These are phyloP conservation scores for Acropternis orthonyx DNA, from an alignment of 2,797 vertebrate species.

Conservation along the genomic window DNA sequence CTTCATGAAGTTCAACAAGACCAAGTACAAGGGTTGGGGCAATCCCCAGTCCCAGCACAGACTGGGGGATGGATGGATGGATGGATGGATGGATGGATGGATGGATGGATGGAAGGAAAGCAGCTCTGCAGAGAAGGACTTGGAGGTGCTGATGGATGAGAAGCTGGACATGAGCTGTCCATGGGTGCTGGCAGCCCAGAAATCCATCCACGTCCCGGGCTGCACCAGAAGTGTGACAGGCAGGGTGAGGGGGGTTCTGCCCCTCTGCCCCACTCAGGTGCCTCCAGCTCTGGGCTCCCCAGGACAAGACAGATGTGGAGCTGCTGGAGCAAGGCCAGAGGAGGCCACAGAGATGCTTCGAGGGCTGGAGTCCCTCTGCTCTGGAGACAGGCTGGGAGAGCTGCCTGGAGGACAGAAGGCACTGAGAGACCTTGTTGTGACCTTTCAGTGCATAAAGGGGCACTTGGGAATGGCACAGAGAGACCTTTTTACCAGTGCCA, in stretches of 20 bases:
- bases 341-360: not conserved
- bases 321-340: not conserved
- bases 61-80: not conserved
- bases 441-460: not conserved
- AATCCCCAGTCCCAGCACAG: not conserved
- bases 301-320: not conserved
- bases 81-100: not conserved
- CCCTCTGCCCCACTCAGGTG: not conserved
- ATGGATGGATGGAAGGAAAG: not conserved
- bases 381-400: not conserved
- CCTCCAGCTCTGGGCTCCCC: not conserved
- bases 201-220: not conserved
- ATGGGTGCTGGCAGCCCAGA: not conserved
- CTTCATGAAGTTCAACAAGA: not conserved
- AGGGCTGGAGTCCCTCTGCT: not conserved
- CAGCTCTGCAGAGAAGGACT: not conserved
- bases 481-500: not conserved
- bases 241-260: accelerated
- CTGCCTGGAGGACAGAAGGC: not conserved
- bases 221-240: not conserved
- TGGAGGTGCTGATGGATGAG: not conserved
- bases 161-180: not conserved
- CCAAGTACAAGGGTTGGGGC: not conserved
- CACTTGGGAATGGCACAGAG: not conserved
- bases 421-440: not conserved